Conservation (phyloP, 1,140 invertebrate species). For the Popillia japonica region DNA sequence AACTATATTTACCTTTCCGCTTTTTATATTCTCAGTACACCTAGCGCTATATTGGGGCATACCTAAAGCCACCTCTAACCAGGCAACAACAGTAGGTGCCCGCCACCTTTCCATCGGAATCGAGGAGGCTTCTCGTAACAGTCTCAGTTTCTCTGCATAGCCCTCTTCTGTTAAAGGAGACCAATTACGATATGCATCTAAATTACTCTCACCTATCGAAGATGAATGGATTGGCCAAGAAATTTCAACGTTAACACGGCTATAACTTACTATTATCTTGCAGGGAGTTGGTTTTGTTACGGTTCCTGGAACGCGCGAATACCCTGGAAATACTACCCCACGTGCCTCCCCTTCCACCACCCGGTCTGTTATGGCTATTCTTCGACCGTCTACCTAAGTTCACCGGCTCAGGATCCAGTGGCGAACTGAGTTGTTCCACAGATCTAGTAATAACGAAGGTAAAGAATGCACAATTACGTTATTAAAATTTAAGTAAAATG, state of each 20-base stretch:
- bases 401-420: conserved; percentile 64
- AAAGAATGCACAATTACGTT: neutral
- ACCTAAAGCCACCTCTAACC: conserved; percentile 90
- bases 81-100: conserved; percentile 90
- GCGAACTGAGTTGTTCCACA: conserved; percentile 69
- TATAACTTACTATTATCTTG: conserved; percentile 51
- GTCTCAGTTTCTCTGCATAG: conserved; percentile 80
- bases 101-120: conserved; percentile 92
- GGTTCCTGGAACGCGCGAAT: conserved; percentile 83
- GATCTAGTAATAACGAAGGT: conserved; percentile 64
- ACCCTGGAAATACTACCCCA: conserved; percentile 87
- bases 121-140: conserved; percentile 84
- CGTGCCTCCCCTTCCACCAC: conserved; percentile 67
- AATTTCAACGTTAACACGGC: conserved; percentile 25
- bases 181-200: conserved; percentile 66
- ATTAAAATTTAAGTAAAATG: neutral
- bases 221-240: conserved; percentile 30
- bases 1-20: conserved; percentile 80
- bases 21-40: conserved; percentile 93
- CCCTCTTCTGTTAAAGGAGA: conserved; percentile 85
- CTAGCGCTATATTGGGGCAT: conserved; percentile 92
- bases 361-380: conserved; percentile 55
- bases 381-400: conserved; percentile 58
- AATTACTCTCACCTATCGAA: conserved; percentile 52
- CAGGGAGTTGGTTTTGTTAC: conserved; percentile 70